Conservation (phyloP, 2,888 invertebrate species). For the Perdita meconis region DNA sequence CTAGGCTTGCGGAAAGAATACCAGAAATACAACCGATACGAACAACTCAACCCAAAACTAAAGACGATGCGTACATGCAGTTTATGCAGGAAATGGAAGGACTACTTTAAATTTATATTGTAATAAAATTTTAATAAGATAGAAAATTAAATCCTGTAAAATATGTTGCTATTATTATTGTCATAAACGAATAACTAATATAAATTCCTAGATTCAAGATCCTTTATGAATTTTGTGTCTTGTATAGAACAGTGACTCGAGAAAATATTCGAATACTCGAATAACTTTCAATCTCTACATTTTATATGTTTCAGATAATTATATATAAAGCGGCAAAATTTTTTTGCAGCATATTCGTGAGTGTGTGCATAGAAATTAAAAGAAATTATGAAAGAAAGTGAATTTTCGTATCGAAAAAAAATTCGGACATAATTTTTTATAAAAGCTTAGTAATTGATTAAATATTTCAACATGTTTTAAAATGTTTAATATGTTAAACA, state of each 20-base stretch:
- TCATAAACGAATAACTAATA: conserved; percentile 34
- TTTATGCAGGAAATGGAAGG: conserved; percentile 99
- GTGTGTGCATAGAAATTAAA: no score
- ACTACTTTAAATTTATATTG: conserved; percentile 85
- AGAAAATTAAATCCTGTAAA: conserved; percentile 44
- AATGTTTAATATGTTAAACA: no score
- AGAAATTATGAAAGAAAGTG: no score
- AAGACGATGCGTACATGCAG: conserved; percentile 99
- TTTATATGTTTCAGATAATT: conserved; percentile 6
- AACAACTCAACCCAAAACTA: conserved; percentile 87
- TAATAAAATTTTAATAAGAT: conserved; percentile 36
- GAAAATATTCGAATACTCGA: no score
- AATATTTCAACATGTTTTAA: no score
- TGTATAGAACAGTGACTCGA: no score
- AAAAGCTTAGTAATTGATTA: no score
- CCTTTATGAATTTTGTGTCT: not conserved
- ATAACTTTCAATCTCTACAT: no score
- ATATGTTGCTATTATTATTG: conserved; percentile 41
- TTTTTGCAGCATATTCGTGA: no score
- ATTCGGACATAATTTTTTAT: no score
- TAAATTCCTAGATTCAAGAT: conserved; percentile 14
- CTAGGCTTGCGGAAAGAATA: conserved; percentile 80
- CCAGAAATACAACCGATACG: conserved; percentile 86
- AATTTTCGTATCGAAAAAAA: no score
- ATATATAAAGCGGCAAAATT: not conserved